These are phyloP conservation scores for Calyptommatus sinebrachiatus DNA, from an alignment of 2,113 vertebrate species.

Conservation along the genomic window DNA sequence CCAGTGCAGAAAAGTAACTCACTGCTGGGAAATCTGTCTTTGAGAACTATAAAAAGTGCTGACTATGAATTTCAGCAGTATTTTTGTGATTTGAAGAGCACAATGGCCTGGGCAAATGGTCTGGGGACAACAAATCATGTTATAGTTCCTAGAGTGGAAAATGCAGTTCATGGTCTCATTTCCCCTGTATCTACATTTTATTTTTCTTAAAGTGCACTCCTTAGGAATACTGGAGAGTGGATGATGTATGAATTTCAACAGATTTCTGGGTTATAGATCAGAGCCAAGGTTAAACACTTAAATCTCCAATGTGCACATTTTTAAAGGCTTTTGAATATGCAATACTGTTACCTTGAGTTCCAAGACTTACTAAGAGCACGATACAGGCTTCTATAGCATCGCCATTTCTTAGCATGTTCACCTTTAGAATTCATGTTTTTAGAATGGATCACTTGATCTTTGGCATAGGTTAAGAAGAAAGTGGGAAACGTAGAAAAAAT, in stretches of 20 bases:
- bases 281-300: constrained; percentile 3
- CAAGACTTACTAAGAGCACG: not conserved
- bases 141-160: not conserved
- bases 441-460: not conserved
- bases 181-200: constrained; percentile 19
- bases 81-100: not conserved
- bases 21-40: too few species aligned
- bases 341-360: constrained; percentile 12
- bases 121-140: not conserved
- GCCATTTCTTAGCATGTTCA: constrained; percentile 5
- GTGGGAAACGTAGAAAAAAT: not conserved
- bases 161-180: constrained; percentile 1
- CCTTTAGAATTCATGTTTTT: not conserved
- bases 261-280: constrained; percentile 40
- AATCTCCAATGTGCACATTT: constrained; percentile 13
- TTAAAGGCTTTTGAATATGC: constrained; percentile 12
- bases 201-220: constrained; percentile 44
- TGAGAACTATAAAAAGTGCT: not conserved
- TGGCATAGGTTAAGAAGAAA: not conserved
- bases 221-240: constrained; percentile 25
- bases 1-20: too few species aligned
- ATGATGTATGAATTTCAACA: constrained; percentile 24
- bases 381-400: not conserved
- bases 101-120: not conserved
- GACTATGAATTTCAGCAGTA: not conserved